phyloP scores from a whole-genome alignment of 1,140 invertebrate species.

The Trichonephila clavata region DNA sequence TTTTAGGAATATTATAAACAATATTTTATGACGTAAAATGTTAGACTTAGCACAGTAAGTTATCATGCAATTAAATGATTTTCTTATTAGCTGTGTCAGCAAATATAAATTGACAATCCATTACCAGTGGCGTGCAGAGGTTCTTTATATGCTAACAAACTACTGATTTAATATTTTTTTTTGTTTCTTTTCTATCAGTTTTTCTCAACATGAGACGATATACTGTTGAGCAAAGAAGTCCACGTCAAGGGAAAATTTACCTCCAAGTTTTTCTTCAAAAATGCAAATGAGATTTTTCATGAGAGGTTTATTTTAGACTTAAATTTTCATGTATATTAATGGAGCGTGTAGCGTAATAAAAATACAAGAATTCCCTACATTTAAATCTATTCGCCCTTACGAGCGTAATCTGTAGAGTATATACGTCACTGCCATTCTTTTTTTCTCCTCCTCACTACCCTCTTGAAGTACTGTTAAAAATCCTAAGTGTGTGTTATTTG shows the following conservation, averaged over 20 bases:
- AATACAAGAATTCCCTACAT: neutral
- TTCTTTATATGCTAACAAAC: no score
- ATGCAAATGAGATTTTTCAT: slow-evolving; percentile 9
- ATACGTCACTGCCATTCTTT: neutral
- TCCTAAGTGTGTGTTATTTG: slow-evolving; percentile 35
- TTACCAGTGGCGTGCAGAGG: no score
- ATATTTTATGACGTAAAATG: no score
- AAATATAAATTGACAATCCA: no score
- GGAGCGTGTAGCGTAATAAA: neutral
- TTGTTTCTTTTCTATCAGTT: no score
- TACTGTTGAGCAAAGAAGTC: neutral
- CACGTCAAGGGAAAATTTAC: neutral
- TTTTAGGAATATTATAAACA: no score
- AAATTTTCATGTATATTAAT: slow-evolving; percentile 39
- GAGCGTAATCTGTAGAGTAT: neutral
- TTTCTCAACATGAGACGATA: neutral
- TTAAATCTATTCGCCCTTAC: neutral
- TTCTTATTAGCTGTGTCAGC: no score
- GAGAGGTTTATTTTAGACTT: slow-evolving; percentile 21
- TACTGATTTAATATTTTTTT: no score
- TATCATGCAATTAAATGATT: no score
- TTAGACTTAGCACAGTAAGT: no score
- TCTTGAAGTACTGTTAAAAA: neutral
- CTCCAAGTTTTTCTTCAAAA: neutral
- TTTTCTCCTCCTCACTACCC: neutral